Evolutionary conservation across 2,888 invertebrate genomes (phyloP), one percentile per base, ranked within the genome.

Genomic region (Schrankia costaestrigalis): DNA sequence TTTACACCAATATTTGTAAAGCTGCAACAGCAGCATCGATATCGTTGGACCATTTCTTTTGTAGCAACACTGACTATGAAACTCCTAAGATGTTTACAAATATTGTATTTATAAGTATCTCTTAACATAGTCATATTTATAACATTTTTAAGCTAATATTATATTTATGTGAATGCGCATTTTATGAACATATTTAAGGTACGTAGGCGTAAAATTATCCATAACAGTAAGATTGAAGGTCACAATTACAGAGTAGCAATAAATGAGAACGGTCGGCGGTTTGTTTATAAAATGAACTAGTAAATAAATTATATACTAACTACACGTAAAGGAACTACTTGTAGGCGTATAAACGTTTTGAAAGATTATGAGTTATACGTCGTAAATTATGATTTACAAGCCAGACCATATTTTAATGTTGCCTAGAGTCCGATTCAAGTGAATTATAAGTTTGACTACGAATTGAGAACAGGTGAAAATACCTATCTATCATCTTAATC

Each of bases 161-260:
- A n/a, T 57, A 59, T 58, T 59, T 54, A 59, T 48, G 46, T 42
- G 40, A 56, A 39, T 44, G 41, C 53, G 46, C 49, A 34, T 51
- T 43, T 52, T 46, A 52, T 53, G 38, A n/a, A n/a, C n/a, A n/a
- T 47, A 53, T 48, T 31, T 34, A 34, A 45, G 42, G n/a, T n/a
- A n/a, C n/a, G 68, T 71, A 61, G 71, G 69, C 55, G 66, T 53
- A 29, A 49, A 56, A 59, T 55, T 53, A 56, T 59, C 40, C 52
- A 51, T 44, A 44, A 46, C 38, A 52, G 51, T 53, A 39, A 43
- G 42, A 39, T 35, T 47, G 66, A 71, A 72, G 67, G 69, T 58
- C 66, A 53, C 60, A 48, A 62, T 63, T 54, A 63, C 46, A 47
- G 45, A 36, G 44, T 48, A 44, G 57, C 55, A 63, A 68, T 66